Evolutionary conservation across 2,113 vertebrate genomes (phyloP).

Genomic region (Leptocoma aspasia): DNA sequence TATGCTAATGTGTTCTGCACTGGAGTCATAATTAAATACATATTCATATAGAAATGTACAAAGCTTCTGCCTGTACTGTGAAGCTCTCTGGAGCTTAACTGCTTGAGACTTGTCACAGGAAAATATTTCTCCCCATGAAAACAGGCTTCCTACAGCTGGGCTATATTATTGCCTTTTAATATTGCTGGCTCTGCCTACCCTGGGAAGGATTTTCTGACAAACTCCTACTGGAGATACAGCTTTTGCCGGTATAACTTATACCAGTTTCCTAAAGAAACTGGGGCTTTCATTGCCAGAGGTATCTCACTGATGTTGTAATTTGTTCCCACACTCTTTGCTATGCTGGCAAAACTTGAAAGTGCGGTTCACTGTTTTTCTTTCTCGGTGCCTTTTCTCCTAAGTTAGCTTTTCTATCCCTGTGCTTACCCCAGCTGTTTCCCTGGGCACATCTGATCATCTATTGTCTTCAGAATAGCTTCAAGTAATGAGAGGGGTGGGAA

Average conservation of each 20-base stretch:
- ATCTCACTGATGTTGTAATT: slow-evolving; percentile 54
- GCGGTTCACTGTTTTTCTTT: slow-evolving; percentile 31
- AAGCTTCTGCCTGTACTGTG: slow-evolving; percentile 12
- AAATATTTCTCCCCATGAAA: slow-evolving; percentile 58
- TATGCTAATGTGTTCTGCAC: slow-evolving; percentile 56
- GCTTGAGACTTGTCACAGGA: slow-evolving; percentile 52
- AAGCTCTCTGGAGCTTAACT: slow-evolving; percentile 42
- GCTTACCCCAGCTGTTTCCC: slow-evolving; percentile 38
- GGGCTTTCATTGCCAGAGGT: slow-evolving; percentile 59
- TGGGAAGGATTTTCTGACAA: slow-evolving; percentile 56
- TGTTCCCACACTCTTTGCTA: slow-evolving; percentile 61
- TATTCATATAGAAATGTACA: slow-evolving; percentile 37
- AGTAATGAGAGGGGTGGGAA: slow-evolving; percentile 25
- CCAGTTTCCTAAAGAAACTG: slow-evolving; percentile 58
- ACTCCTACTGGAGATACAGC: slow-evolving; percentile 45
- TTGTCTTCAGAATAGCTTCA: slow-evolving; percentile 26
- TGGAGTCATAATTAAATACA: slow-evolving; percentile 43
- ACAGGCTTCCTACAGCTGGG: slow-evolving; percentile 51
- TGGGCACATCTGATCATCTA: slow-evolving; percentile 34
- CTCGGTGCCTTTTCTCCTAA: slow-evolving; percentile 1
- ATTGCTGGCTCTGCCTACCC: slow-evolving; percentile 35
- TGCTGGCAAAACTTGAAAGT: slow-evolving; percentile 64
- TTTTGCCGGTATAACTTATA: slow-evolving; percentile 35
- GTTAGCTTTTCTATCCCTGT: slow-evolving; percentile 40
- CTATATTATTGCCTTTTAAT: slow-evolving; percentile 57